Percentiles rank a stretch among this genome's conserved stretches.
phyloP scores from a whole-genome alignment of 2,888 invertebrate species.

The Oxyscelio sp. region DNA sequence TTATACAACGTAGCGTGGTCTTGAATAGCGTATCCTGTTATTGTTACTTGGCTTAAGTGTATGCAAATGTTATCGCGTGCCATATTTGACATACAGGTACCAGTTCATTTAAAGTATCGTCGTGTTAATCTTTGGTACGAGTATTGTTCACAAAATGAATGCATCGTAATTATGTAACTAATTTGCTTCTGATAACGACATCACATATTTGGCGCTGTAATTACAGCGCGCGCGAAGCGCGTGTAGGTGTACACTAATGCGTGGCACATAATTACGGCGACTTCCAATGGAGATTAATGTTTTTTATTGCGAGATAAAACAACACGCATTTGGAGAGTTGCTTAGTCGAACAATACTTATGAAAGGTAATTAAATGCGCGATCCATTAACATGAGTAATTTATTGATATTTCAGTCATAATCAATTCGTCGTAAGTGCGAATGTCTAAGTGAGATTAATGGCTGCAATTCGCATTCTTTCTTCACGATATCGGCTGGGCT shows the following conservation, averaged over 20 bases:
- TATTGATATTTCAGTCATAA: slow-evolving; percentile 56
- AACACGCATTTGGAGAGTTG: slow-evolving; percentile 34
- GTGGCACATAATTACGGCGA: slow-evolving; percentile 56
- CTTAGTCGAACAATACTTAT: slow-evolving; percentile 54
- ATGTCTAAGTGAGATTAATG: slow-evolving; percentile 41
- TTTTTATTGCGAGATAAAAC: slow-evolving; percentile 62
- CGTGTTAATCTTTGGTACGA: slow-evolving; percentile 63
- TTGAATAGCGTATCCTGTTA: slow-evolving; percentile 44
- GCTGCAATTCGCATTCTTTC: not conserved
- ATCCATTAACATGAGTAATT: slow-evolving; percentile 60
- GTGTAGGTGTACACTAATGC: slow-evolving; percentile 49
- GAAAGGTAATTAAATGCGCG: slow-evolving; percentile 58
- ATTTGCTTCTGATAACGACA: slow-evolving; percentile 73
- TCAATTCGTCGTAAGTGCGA: slow-evolving; percentile 41
- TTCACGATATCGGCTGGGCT: not conserved
- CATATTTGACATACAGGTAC: slow-evolving; percentile 68
- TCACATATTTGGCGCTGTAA: slow-evolving; percentile 71
- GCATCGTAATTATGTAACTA: slow-evolving; percentile 72
- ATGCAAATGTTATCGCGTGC: slow-evolving; percentile 67
- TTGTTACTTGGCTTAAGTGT: slow-evolving; percentile 56
- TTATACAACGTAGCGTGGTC: slow-evolving; percentile 42
- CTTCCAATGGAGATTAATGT: slow-evolving; percentile 72
- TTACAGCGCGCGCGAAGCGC: slow-evolving; percentile 42
- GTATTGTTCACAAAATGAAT: slow-evolving; percentile 65
- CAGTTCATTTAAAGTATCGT: slow-evolving; percentile 66